Base-by-base conservation (phyloP, 2,797 vertebrate genomes). In the Mycteria americana region DNA sequence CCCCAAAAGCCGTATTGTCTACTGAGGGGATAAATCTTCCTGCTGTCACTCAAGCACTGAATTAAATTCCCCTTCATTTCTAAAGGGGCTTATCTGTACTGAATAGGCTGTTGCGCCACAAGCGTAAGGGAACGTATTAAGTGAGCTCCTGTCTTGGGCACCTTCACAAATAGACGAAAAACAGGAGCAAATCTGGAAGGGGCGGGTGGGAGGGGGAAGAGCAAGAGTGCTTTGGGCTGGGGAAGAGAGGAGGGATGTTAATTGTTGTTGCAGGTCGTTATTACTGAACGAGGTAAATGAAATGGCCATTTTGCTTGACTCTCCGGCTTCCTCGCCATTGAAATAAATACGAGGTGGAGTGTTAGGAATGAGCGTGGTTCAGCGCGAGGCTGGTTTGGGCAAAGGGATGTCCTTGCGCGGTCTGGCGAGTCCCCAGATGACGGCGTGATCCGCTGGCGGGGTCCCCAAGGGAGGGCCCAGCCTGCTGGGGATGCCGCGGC, bases 71-170 rank as follows among this genome's bases (percentile, higher is more conserved):
- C 98, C 98, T 98, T 98, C 98, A 97, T 98, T 99, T 99, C 99
- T 99, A 99, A 99, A 99, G 98, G 99, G 99, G 99, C 99, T 99
- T 99, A 99, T 99, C 99, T 99, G 98, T 98, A 93, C 98, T 99
- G 99, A 99, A 99, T 99, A 98, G 99, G 98, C 99, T 98, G 98
- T 99, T 99, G 97, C 98, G 97, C 99, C 98, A 98, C 98, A 99
- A 99, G 99, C 98, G 97, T 98, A 97, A 98, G 98, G 98, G 98
- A 99, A 98, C 98, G 98, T 99, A 98, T 98, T 97, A 97, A 98
- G 98, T 98, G 99, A 99, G 98, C 96, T 97, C 97, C 97, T 95
- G 96, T 97, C 98, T 98, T 93, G 91, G 98, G 98, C 98, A 98
- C 98, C 98, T 98, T 98, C 85, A 89, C 97, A 97, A 97, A 93